Conservation (phyloP, 30 jellyfish, hydroid and myxozoan species). For the Hydractinia symbiolongicarpus region DNA sequence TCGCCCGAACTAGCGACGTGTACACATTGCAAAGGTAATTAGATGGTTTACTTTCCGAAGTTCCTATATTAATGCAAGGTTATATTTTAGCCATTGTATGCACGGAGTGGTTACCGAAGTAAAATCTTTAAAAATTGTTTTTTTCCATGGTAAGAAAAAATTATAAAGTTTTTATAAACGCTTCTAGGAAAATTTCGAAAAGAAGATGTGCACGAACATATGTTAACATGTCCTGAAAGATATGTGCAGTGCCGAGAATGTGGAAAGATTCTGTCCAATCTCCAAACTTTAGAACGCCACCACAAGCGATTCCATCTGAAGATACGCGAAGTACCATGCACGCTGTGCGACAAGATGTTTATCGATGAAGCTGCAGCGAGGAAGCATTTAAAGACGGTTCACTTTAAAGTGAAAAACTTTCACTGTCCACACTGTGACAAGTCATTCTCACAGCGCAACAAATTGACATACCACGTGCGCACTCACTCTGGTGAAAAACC, state of each 20-base stretch:
- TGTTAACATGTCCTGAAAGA: conserved; percentile 90
- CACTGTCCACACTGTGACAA: conserved; percentile 99
- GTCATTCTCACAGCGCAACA: conserved; percentile 97
- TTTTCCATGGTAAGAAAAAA: background rate
- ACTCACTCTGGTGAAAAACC: conserved; percentile 99
- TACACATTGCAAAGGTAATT: conserved; percentile 40
- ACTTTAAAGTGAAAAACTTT: conserved; percentile 95
- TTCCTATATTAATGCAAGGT: background rate
- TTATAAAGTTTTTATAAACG: conserved; percentile 25
- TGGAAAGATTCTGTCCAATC: conserved; percentile 87
- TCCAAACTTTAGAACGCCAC: conserved; percentile 96
- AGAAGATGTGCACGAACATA: conserved; percentile 88
- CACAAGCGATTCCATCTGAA: conserved; percentile 95
- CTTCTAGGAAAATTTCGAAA: conserved; percentile 65
- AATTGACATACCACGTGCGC: conserved; percentile 92
- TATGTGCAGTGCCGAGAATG: conserved; percentile 99
- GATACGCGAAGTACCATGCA: conserved; percentile 97
- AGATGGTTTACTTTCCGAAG: background rate
- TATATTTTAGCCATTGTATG: background rate
- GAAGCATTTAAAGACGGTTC: conserved; percentile 93
- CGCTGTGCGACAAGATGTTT: conserved; percentile 98
- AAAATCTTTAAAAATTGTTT: background rate
- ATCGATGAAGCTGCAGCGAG: conserved; percentile 99
- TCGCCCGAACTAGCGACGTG: conserved; percentile 38
- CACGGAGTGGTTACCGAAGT: background rate